A percentile compares a stretch with the other conserved stretches of the same genome.
These are phyloP conservation scores for Arctopsyche grandis DNA, from an alignment of 1,140 invertebrate species.

Conservation along the genomic window DNA sequence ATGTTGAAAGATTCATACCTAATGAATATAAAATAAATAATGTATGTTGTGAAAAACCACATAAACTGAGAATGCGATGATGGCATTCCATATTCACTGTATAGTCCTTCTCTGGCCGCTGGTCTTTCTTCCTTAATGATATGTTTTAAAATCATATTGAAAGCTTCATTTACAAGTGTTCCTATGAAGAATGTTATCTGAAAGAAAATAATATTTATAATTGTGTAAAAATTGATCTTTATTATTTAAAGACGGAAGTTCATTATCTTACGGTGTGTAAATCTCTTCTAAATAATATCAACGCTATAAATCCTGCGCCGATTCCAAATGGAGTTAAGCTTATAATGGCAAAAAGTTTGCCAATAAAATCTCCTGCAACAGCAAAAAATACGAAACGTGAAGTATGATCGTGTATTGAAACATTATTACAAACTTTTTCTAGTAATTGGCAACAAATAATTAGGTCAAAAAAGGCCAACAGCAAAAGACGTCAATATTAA, in stretches of 20 bases:
- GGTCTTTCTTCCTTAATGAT: slow-evolving; percentile 84
- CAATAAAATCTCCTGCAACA: slow-evolving; percentile 80
- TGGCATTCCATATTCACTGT: slow-evolving; percentile 94
- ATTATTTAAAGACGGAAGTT: neutral
- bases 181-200: slow-evolving; percentile 89
- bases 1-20: slow-evolving; percentile 70
- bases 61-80: slow-evolving; percentile 93
- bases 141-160: slow-evolving; percentile 87
- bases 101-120: slow-evolving; percentile 72
- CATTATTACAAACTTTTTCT: too few relatives aligned
- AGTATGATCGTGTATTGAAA: too few relatives aligned
- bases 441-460: too few relatives aligned
- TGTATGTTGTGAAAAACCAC: slow-evolving; percentile 91
- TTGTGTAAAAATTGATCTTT: slow-evolving; percentile 69
- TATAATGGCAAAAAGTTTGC: slow-evolving; percentile 81
- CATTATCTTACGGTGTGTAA: slow-evolving; percentile 78
- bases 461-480: neutral
- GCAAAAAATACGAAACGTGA: slow-evolving; percentile 47
- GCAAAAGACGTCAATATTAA: neutral
- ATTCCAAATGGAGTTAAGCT: slow-evolving; percentile 87
- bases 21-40: slow-evolving; percentile 86
- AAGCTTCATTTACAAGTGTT: slow-evolving; percentile 78
- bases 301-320: slow-evolving; percentile 81
- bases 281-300: slow-evolving; percentile 90
- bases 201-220: slow-evolving; percentile 68